Base-by-base conservation (phyloP, 2,888 invertebrate species). In the Epirrhoe tristata region DNA sequence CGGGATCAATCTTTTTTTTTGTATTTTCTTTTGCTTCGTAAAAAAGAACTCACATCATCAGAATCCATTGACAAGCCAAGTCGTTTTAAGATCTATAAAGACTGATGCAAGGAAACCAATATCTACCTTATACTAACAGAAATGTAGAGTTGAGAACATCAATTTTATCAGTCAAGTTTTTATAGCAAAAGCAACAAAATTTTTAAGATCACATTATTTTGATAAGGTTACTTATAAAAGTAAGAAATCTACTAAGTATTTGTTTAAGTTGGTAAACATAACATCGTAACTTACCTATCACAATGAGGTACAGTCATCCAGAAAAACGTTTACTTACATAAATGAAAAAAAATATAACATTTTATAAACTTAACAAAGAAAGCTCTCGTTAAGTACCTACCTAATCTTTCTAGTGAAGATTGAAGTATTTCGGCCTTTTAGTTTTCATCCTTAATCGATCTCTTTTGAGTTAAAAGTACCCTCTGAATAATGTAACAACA, bases 1-100 rank as follows among this genome's bases (percentile, higher is more conserved):
- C 76, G 88, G 84, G 84, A 78, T 90, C 89, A 53, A 74, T 81
- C 78, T 81, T 83, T 64, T 82, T 86, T 85, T 80, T 79, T 67
- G 73, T 70, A 79, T 76, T 81, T 81, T 76, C 72, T 75, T 77
- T 79, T 80, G 77, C 79, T 79, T 74, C 72, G 71, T 81, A 79
- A 78, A 81, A 87, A 84, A 84, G 77, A 72, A 72, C 72, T 58
- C 69, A 63, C 65, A 63, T 69, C 50, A 72, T 83, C 86, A 63
- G 70, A 66, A 60, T 81, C 83, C 85, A 64, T 76, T 79, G 67
- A 67, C 73, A 48, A 67, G 81, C 84, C 43, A 60, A 67, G 34
- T 68, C 39, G 24, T 62, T 24, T 39, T 58, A 8, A 43, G 17
- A 54, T 12, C 10, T 34, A 16, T 54, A 16, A 61, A n/a, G 64